Conservation (phyloP, 2,888 invertebrate genomes). For the Ennomos quercinarius region DNA sequence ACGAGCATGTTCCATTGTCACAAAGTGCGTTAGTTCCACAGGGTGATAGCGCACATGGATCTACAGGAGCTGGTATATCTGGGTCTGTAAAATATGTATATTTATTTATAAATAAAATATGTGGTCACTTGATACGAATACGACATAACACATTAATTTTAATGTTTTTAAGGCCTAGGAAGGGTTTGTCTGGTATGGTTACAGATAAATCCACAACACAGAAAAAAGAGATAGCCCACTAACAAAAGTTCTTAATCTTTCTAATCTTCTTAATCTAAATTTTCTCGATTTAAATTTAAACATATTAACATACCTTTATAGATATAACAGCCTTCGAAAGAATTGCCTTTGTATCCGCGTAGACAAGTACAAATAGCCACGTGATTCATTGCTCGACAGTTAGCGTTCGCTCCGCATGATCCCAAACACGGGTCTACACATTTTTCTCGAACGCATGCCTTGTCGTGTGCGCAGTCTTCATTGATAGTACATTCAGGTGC, state of each 20-base stretch:
- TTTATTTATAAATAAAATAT: not conserved
- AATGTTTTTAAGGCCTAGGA: no score
- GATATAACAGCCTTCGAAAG: slow-evolving; percentile 85
- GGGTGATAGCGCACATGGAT: slow-evolving; percentile 87
- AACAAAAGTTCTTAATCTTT: no score
- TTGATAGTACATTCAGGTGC: slow-evolving; percentile 91
- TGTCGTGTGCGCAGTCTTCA: slow-evolving; percentile 90
- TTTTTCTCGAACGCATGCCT: slow-evolving; percentile 90
- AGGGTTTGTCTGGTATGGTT: no score
- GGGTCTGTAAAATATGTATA: slow-evolving; percentile 56
- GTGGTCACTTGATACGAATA: no score
- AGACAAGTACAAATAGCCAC: slow-evolving; percentile 91
- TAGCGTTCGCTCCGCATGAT: slow-evolving; percentile 88
- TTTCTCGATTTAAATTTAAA: no score
- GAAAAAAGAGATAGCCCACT: no score
- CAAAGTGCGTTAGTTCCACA: slow-evolving; percentile 88
- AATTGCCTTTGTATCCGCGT: slow-evolving; percentile 89
- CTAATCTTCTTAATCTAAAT: no score
- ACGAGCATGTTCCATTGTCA: slow-evolving; percentile 86
- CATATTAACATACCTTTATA: slow-evolving; percentile 55
- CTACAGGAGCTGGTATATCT: slow-evolving; percentile 61
- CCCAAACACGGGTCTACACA: slow-evolving; percentile 91
- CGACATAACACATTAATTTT: no score
- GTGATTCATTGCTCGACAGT: slow-evolving; percentile 90
- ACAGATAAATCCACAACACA: no score